Evolutionary conservation across 2,888 invertebrate genomes (phyloP), one percentile per base, ranked within the genome.

Genomic region (Thelaira solivaga): DNA sequence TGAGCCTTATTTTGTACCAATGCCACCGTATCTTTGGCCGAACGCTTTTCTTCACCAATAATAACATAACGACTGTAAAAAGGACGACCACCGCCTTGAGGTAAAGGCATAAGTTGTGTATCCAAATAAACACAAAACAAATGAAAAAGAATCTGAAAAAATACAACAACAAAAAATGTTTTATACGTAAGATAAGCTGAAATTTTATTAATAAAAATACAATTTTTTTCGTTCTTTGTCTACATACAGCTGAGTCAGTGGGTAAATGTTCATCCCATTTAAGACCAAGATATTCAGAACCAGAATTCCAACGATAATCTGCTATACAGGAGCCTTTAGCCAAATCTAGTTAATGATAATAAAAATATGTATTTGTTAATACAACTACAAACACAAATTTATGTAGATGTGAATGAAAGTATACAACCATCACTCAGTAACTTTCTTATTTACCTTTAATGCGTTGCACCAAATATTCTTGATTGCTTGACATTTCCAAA

Each of bases 251-350:
- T 24, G 96, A 93, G 90, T 98, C 97, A n/a, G 95, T 93, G 11
- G 97, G 97, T 82, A 95, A 90, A 83, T 93, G 92, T 76, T 93
- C 93, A 82, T 93, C 94, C 96, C 97, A 96, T 53, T 92, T 92
- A 83, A 94, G 93, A 13, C 93, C 93, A 83, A 93, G 92, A 83
- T 92, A 92, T 26, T 90, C 90, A 43, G 94, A 94, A 49, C 97
- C 97, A 71, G 93, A 92, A 89, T 94, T 93, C 97, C 97, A 97
- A 80, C 93, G 93, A 89, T 94, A 98, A 83, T 94, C 94, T 84
- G 95, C 94, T 90, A 97, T 94, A 85, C 96, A 96, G 8, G 96
- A 95, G 77, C 96, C 96, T 85, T 91, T 92, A 0, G 80, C 80
- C 36, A 82, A 76, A 67, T 82, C 81, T 81, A 34, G 16, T n/a